Base-by-base conservation (phyloP, 2,888 invertebrate species). In the Alentia gelatinosa region DNA sequence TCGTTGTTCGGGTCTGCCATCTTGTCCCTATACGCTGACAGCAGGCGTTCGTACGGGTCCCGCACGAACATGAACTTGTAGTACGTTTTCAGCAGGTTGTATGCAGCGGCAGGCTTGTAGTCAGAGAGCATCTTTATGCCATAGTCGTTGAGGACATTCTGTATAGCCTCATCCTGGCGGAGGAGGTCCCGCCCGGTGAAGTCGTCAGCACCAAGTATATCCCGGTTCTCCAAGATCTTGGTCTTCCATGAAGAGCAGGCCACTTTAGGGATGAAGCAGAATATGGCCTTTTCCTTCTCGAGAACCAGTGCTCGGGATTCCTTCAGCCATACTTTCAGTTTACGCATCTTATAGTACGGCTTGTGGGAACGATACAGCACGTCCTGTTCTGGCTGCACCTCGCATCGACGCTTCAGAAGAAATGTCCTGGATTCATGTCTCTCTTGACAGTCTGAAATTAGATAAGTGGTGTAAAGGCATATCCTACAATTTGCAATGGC, bases 41-140 rank as follows among this genome's bases (percentile, higher is more conserved):
- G 39, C 15, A 83, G 83, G 23, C 83, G 23, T 26, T 83, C 83
- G 39, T 37, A 83, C 4, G 83, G 83, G 30, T 83, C 83, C 83
- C 83, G 35, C 7, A 83, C 83, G 19, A 83, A 83, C 83, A 83
- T 83, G 30, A 83, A 83, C 26, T 83, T 83, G 23, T 37, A 83
- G 26, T 83, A 83, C 15, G 83, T 37, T 30, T 83, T 23, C 0
- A 83, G 40, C 39, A 83, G 35, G 5, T 39, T 30, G 35, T 40
- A n/a, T 15, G 83, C 83, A 26, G 37, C 23, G 37, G 37, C 30
- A 4, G n/a, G 23, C 19, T 40, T 26, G 26, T 83, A 83, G 9
- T 83, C 23, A 23, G 39, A 40, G n/a, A 83, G 23, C 1, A 23
- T 35, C 37, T 39, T 35, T 3, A 83, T 35, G 5, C 83, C 83